Base-by-base conservation (phyloP, 2,113 vertebrate genomes). In the Eleginops maclovinus region DNA sequence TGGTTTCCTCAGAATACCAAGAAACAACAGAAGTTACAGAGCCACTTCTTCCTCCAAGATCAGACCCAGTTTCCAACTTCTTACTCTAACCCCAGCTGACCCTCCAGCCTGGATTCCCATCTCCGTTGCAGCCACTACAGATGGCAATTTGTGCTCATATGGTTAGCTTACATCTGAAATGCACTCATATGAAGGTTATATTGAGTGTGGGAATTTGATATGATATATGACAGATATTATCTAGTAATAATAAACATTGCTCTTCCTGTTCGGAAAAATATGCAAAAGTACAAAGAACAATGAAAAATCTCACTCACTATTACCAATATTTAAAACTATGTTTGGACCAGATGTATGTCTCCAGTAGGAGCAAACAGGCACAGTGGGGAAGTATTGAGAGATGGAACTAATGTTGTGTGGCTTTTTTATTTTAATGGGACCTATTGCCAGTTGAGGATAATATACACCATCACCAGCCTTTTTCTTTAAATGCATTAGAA, bases 1-100 rank as follows among this genome's bases (percentile, higher is more conserved):
- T 65, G 10, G 19, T 54, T 36, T 41, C 56, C 40, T 61, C 40
- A 12, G 15, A 64, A 59, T 26, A 58, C 64, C 31, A 58, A 55
- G 8, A 4, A 53, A 36, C 24, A 54, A 26, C 16, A 64, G 16
- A 46, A 82, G 16, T 21, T 62, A 43, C 22, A 26, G 13, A 77
- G 59, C 22, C 19, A 54, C 65, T 75, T 31, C 16, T 81, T 31
- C 66, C 67, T 62, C 21, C 44, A 75, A 71, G 67, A 26, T 17
- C 41, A 63, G 53, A 68, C 46, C 44, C 2, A 13, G 10, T 71
- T 50, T 44, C 22, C 28, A 72, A 83, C 65, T 75, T 54, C 62
- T 74, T 61, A 28, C 15, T 47, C 36, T 40, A 82, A 73, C 43
- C 53, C 64, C 59, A 62, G 50, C 68, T 66, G 82, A 79, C 69